Evolutionary conservation across 92 coral and sea anemone species (phyloP).

Genomic region (Diadumene lineata): DNA sequence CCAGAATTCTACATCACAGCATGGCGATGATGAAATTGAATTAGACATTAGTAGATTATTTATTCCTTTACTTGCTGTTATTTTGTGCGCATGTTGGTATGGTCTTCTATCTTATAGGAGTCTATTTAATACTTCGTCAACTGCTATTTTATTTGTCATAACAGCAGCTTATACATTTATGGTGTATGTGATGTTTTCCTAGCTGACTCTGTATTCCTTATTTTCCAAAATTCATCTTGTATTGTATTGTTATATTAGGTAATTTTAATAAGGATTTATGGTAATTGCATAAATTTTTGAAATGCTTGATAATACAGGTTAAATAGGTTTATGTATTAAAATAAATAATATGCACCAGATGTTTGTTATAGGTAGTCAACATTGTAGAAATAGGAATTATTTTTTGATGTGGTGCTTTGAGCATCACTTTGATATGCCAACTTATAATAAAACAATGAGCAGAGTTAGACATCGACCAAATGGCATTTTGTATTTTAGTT

Average conservation of each 20-base stretch:
- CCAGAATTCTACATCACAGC: constrained; percentile 27
- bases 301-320: too few species aligned
- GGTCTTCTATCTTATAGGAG: constrained; percentile 79
- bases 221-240: background rate
- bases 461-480: too few species aligned
- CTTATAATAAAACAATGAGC: too few species aligned
- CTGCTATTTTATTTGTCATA: constrained; percentile 73
- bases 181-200: constrained; percentile 62
- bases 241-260: background rate
- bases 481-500: too few species aligned
- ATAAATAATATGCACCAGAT: too few species aligned
- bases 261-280: too few species aligned
- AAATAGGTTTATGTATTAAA: too few species aligned
- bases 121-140: constrained; percentile 79
- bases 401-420: too few species aligned
- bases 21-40: constrained; percentile 56
- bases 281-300: too few species aligned
- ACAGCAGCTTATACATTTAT: constrained; percentile 80
- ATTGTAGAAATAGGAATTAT: too few species aligned
- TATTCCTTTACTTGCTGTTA: constrained; percentile 72
- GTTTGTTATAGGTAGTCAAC: too few species aligned
- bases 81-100: constrained; percentile 83
- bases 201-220: background rate
- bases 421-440: too few species aligned
- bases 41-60: constrained; percentile 82